These are phyloP conservation scores for Deilephila porcellus DNA, from an alignment of 2,888 invertebrate species.

Conservation along the genomic window DNA sequence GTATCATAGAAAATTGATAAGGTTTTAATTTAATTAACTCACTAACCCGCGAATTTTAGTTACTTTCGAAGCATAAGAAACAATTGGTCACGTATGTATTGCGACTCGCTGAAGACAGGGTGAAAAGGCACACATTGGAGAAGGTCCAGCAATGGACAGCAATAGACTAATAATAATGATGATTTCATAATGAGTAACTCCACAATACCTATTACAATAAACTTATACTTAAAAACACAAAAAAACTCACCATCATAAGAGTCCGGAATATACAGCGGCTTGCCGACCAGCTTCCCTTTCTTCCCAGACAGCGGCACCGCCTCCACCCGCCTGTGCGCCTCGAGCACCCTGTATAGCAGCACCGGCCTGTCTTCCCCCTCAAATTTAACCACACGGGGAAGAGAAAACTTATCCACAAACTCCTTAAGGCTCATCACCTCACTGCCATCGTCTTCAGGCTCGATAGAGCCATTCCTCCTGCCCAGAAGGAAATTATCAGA, in stretches of 20 bases:
- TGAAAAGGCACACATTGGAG: too few relatives aligned
- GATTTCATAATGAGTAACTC: too few relatives aligned
- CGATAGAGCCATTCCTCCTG: constrained; percentile 72
- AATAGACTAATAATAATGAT: too few relatives aligned
- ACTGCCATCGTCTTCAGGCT: constrained; percentile 77
- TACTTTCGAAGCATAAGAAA: too few relatives aligned
- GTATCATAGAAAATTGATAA: too few relatives aligned
- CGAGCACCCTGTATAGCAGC: constrained; percentile 86
- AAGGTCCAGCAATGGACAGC: too few relatives aligned
- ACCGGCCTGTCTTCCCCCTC: constrained; percentile 85
- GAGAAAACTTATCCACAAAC: constrained; percentile 86
- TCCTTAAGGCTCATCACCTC: constrained; percentile 82
- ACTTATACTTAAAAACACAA: constrained; percentile 23
- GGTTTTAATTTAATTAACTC: too few relatives aligned
- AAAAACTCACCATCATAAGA: constrained; percentile 86
- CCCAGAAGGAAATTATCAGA: constrained; percentile 77
- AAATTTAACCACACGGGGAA: constrained; percentile 85
- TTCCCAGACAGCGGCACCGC: constrained; percentile 84
- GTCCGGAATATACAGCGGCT: constrained; percentile 87
- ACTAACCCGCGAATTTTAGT: too few relatives aligned
- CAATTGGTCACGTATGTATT: too few relatives aligned
- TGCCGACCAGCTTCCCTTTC: constrained; percentile 84
- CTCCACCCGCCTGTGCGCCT: constrained; percentile 86
- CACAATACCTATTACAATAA: too few relatives aligned
- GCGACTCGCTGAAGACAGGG: too few relatives aligned